Percentiles rank a stretch among this genome's conserved stretches.
Conservation (phyloP, 2,113 vertebrate species). For the Cochlearius cochlearius region DNA sequence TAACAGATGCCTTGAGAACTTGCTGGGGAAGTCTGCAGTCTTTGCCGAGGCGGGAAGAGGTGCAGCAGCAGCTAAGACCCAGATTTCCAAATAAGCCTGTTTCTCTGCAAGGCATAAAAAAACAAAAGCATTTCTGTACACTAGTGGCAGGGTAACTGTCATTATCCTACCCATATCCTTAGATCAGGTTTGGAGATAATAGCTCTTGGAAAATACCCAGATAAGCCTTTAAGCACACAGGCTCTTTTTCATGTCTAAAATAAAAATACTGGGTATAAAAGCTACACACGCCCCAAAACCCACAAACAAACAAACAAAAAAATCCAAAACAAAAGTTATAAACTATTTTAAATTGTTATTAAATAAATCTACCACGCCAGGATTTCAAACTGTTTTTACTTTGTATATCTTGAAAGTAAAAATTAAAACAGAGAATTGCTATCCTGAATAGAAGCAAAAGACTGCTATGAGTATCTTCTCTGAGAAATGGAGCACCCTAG, state of each 20-base stretch:
- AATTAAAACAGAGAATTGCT: neutral
- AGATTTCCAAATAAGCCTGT: neutral
- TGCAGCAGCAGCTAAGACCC: neutral
- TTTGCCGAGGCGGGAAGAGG: neutral
- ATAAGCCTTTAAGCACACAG: neutral
- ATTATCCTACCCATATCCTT: neutral
- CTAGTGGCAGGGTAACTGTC: neutral
- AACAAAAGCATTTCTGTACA: neutral
- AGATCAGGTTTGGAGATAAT: neutral
- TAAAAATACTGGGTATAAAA: neutral
- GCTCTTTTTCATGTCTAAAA: neutral
- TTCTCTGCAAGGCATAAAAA: neutral
- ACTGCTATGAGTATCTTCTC: neutral
- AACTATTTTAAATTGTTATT: neutral
- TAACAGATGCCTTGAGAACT: neutral
- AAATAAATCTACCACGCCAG: neutral
- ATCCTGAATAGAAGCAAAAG: neutral
- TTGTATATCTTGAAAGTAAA: neutral
- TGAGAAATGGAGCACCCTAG: neutral
- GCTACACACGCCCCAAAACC: no score
- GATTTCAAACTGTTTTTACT: neutral
- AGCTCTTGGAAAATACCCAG: neutral
- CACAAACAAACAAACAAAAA: no score
- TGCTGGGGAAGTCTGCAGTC: neutral
- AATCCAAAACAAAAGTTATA: neutral